Evolutionary conservation across 2,888 invertebrate genomes (phyloP), one percentile per base, ranked within the genome.

Genomic region (Crocallis elinguaria): DNA sequence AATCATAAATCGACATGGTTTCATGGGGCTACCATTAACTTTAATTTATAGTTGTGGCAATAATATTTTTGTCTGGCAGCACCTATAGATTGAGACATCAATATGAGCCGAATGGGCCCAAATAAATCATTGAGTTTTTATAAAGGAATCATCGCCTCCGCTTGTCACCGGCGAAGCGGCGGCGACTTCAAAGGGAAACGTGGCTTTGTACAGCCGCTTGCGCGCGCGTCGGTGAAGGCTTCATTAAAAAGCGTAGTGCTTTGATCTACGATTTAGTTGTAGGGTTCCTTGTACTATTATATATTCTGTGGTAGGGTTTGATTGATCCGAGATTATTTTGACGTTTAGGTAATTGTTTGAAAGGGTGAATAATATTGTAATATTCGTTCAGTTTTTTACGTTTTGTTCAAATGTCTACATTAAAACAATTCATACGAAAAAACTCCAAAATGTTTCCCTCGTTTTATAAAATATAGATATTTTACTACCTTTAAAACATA

Each of bases 41-140:
- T 35, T 36, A 51, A 60, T 56, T 58, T 63, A 62, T 62, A 52
- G 60, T 55, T 44, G 50, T 44, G 39, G 62, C 53, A 55, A 57
- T 56, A 46, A 36, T 56, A 62, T 58, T 57, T 54, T 49, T 43
- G 16, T 32, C 16, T 42, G 37, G 49, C 43, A 50, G 44, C 45
- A 53, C 61, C 54, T 49, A 56, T 62, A 49, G 64, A 64, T 64
- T 64, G 64, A 64, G 64, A 71, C 66, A 73, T 69, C 74, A 64
- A 63, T 60, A 61, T 64, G 50, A 66, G 57, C 65, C 67, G 72
- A 78, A 75, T 76, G 71, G 69, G 65, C 60, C 53, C 71, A 76
- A 76, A 86, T 90, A 89, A 89, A 89, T 89, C 88, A 88, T 83
- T 76, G 73, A 69, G 82, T 88, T 91, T 88, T 91, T 90, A 88